A percentile compares a stretch with the other conserved stretches of the same genome.
Evolutionary conservation across 2,113 vertebrate genomes (phyloP).

Genomic region (Camelus bactrianus): DNA sequence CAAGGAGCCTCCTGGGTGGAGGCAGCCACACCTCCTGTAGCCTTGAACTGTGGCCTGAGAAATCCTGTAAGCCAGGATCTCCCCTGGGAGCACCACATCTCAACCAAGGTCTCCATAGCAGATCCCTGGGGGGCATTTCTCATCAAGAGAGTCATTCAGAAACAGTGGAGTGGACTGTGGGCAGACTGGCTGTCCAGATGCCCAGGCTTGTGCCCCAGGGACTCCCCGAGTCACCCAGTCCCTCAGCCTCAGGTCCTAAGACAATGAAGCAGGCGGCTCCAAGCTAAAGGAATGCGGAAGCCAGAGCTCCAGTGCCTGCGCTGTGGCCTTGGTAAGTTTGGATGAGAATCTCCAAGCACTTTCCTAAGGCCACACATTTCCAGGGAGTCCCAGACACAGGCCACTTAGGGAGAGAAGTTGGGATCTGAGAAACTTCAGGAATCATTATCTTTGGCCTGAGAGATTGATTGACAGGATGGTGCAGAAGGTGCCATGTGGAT

Average conservation of each 20-base stretch:
- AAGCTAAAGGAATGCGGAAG: neutral
- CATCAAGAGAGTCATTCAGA: neutral
- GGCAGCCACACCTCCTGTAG: neutral
- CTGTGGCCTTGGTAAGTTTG: neutral
- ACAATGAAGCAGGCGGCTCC: neutral
- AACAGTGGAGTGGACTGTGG: neutral
- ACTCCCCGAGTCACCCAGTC: neutral
- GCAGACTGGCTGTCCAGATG: neutral
- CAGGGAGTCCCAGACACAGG: neutral
- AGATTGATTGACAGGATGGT: accelerated
- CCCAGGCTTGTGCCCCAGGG: neutral
- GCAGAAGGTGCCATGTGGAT: accelerated
- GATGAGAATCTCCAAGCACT: neutral
- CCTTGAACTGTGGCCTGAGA: neutral
- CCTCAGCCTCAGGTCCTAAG: neutral
- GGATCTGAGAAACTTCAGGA: neutral
- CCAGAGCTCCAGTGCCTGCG: neutral
- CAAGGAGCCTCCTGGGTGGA: neutral
- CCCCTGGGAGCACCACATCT: accelerated
- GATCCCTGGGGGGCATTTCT: neutral
- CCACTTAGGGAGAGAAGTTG: too few relatives aligned
- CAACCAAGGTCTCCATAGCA: neutral
- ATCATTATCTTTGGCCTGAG: neutral
- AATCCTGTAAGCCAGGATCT: neutral
- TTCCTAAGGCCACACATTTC: neutral